Evolutionary conservation across 2,888 invertebrate genomes (phyloP), one percentile per base, ranked within the genome.

Genomic region (Abscondita cerata): DNA sequence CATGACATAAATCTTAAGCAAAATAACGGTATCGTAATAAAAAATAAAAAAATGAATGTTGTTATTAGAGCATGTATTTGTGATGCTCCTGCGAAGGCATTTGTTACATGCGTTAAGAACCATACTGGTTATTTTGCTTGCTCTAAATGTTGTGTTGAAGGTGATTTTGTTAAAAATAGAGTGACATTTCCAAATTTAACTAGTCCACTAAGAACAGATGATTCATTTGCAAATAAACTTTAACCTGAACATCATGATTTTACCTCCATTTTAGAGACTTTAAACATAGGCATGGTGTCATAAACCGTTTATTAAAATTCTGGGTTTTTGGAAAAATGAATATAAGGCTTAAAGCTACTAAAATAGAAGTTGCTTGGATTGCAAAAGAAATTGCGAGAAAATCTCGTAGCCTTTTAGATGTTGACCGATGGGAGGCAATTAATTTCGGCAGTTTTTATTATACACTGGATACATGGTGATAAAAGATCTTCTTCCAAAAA

Each of bases 81-180:
- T 65, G 73, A 73, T 67, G 59, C 68, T 31, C 72, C 70, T 47
- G 74, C 72, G 9, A 56, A 65, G 38, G 53, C 69, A 13, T 74
- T 66, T 59, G 60, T 74, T 0, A 57, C 64, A 13, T 63, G 68
- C 9, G 67, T 61, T 6, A 72, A 71, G 64, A 40, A 59, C 12
- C 70, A 74, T 40, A 64, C 47, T 50, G 73, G 67, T 8, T 70
- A 68, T 64, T 70, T 62, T 59, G 65, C 65, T 25, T 73, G 72
- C 58, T 47, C 59, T 8, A 73, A 72, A 59, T 73, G 72, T 59
- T 66, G 18, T 16, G 47, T 64, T 34, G 67, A 70, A 54, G 73
- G 70, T 31, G 62, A 64, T 18, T 70, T 60, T 59, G 38, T 58
- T 54, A 57, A 71, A 48, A 56, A 66, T 55, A 54, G 68, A 34